phyloP scores from a whole-genome alignment of 2,797 vertebrate genomes.

The Bryconaethiops microstoma region DNA sequence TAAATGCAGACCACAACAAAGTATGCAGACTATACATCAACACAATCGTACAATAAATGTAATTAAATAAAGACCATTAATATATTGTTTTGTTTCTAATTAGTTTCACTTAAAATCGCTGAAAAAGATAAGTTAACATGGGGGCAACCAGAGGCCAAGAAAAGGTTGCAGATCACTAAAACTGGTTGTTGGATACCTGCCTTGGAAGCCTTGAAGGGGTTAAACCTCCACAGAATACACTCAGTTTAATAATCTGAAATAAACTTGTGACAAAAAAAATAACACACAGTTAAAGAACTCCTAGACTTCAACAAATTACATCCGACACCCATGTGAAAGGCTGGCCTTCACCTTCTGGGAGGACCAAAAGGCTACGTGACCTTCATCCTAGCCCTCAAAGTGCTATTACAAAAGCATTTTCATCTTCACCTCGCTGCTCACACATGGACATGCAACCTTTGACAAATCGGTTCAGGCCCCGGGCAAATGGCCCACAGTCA shows the following conservation, averaged over 20 bases:
- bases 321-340: background rate
- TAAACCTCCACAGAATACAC: background rate
- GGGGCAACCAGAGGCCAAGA: background rate
- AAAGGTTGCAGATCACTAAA: background rate
- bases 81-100: no score
- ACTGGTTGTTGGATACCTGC: background rate
- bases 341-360: constrained; percentile 8
- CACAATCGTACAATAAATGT: no score
- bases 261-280: background rate
- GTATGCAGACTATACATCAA: no score
- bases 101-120: no score
- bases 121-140: background rate
- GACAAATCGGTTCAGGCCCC: background rate
- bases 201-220: background rate
- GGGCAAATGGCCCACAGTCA: constrained; percentile 34
- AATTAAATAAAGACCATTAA: no score
- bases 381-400: background rate
- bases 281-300: background rate
- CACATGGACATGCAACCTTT: background rate
- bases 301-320: constrained; percentile 11
- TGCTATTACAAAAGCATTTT: constrained; percentile 17
- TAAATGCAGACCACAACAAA: no score
- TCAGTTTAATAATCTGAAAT: background rate
- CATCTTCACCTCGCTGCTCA: constrained; percentile 18
- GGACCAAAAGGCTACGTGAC: constrained; percentile 29